Percentiles rank a stretch among this genome's conserved stretches.
Conservation (phyloP, 2,888 invertebrate genomes). For the Yponomeuta cagnagella region DNA sequence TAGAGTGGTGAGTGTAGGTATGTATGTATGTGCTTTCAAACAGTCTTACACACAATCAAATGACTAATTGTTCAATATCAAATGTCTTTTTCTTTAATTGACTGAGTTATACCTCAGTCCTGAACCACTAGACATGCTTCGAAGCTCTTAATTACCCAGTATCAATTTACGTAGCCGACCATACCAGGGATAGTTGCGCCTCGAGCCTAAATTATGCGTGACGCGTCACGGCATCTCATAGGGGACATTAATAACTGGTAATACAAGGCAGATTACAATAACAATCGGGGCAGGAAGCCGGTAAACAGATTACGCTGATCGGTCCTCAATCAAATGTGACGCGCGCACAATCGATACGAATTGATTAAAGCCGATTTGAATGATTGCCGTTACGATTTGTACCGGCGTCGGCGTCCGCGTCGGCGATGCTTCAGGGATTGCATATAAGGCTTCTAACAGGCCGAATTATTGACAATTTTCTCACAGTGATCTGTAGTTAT, state of each 20-base stretch:
- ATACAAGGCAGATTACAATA: slow-evolving; percentile 62
- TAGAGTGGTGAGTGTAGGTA: too few species aligned
- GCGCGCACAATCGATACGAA: slow-evolving; percentile 56
- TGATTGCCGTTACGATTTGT: slow-evolving; percentile 52
- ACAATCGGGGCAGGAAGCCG: slow-evolving; percentile 62
- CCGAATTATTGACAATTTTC: background rate
- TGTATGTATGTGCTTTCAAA: too few species aligned
- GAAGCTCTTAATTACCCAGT: background rate
- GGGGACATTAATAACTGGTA: slow-evolving; percentile 63
- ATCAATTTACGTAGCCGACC: background rate
- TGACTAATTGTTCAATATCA: too few species aligned
- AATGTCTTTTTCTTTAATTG: too few species aligned
- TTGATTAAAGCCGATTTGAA: slow-evolving; percentile 49
- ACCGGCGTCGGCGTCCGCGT: slow-evolving; percentile 30
- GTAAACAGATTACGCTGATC: slow-evolving; percentile 70
- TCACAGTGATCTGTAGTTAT: too few species aligned
- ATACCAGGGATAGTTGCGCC: background rate
- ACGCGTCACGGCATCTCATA: slow-evolving; percentile 27
- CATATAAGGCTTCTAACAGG: slow-evolving; percentile 1
- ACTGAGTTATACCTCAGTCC: background rate
- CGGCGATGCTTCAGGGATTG: background rate
- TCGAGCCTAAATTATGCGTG: slow-evolving; percentile 1
- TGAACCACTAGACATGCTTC: background rate
- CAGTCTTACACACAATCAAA: too few species aligned
- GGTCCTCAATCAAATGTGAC: slow-evolving; percentile 60